These are phyloP conservation scores for Procambarus clarkii DNA, from an alignment of 1,140 invertebrate genomes.

Conservation along the genomic window DNA sequence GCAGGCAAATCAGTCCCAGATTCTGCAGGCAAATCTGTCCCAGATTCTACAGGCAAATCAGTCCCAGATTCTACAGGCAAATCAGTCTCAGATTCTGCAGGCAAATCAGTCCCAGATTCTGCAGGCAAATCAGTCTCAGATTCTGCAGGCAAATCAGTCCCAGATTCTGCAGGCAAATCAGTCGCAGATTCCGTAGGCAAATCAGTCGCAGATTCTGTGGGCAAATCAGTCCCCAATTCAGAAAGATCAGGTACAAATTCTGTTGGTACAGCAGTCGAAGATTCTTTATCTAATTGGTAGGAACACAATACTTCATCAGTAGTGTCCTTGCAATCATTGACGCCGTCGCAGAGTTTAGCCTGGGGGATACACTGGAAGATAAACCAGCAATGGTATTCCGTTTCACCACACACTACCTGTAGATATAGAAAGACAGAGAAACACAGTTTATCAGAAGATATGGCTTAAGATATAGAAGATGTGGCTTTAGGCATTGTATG, in stretches of 20 bases:
- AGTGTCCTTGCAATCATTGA: background rate
- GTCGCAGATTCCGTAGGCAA: background rate
- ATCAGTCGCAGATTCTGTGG: too few species aligned
- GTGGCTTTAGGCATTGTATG: too few species aligned
- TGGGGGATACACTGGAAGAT: background rate
- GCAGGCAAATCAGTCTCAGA: background rate
- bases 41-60: background rate
- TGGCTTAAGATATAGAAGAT: too few species aligned
- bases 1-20: background rate
- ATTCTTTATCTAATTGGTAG: background rate
- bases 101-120: background rate
- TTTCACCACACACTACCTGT: background rate
- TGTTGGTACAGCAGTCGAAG: background rate
- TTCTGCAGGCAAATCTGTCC: background rate
- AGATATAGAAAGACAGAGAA: background rate
- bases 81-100: background rate
- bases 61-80: background rate
- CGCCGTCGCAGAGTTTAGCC: conserved; percentile 7
- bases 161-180: background rate
- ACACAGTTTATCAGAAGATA: too few species aligned
- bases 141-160: background rate
- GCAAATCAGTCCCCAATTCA: background rate
- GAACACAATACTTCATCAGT: conserved; percentile 1
- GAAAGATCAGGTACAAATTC: background rate
- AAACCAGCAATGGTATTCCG: background rate